Conservation (phyloP, 1,140 invertebrate genomes). For the Geopemphigus sp. region DNA sequence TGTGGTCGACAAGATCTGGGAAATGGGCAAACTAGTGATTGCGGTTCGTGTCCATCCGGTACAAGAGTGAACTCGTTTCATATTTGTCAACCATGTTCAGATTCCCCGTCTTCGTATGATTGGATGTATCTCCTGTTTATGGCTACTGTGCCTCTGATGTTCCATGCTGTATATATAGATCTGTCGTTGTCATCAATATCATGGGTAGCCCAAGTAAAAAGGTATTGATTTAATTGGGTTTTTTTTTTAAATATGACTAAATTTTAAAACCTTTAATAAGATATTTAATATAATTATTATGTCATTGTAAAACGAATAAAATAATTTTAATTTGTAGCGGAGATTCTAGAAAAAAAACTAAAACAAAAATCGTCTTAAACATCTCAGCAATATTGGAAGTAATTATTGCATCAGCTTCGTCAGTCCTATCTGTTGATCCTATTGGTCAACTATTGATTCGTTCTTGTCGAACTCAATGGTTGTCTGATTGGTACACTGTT, state of each 20-base stretch:
- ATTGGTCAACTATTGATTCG: slow-evolving; percentile 28
- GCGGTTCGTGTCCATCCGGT: slow-evolving; percentile 83
- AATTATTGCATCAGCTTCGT: background rate
- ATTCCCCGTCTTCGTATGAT: slow-evolving; percentile 80
- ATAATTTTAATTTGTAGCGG: slow-evolving; percentile 21
- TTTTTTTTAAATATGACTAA: too few relatives aligned
- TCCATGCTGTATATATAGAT: slow-evolving; percentile 78
- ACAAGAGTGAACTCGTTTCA: slow-evolving; percentile 64
- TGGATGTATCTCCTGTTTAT: slow-evolving; percentile 94
- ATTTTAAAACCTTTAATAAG: background rate
- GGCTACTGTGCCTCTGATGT: slow-evolving; percentile 76
- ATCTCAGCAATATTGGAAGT: slow-evolving; percentile 47
- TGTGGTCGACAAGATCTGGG: slow-evolving; percentile 70
- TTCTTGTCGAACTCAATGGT: slow-evolving; percentile 35
- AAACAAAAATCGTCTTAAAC: slow-evolving; percentile 19
- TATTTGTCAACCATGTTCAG: slow-evolving; percentile 74
- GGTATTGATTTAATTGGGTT: background rate
- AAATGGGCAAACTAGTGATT: slow-evolving; percentile 72
- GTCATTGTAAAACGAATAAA: background rate
- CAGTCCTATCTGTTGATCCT: slow-evolving; percentile 46
- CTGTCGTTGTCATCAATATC: slow-evolving; percentile 20
- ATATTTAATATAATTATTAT: background rate
- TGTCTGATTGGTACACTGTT: slow-evolving; percentile 85
- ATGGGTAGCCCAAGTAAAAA: slow-evolving; percentile 14
- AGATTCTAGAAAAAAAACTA: slow-evolving; percentile 24